A percentile compares a stretch with the other conserved stretches of the same genome.
phyloP scores from a whole-genome alignment of 2,888 invertebrate species.

The Pammene aurita region DNA sequence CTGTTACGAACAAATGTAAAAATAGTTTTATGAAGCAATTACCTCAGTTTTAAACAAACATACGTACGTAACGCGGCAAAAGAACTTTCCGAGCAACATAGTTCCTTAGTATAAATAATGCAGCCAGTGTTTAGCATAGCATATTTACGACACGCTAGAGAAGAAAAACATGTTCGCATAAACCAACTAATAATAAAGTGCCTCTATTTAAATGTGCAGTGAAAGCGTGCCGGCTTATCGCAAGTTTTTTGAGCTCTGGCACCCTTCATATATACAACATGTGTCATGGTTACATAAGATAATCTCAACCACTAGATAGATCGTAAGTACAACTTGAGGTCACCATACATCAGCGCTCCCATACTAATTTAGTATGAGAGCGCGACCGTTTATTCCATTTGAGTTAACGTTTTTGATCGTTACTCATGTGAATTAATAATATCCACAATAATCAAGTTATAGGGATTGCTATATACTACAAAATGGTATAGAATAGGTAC shows the following conservation, averaged over 20 bases:
- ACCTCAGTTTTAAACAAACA: constrained; percentile 28
- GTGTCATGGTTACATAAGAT: constrained; percentile 18
- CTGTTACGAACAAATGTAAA: not conserved
- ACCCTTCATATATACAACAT: constrained; percentile 25
- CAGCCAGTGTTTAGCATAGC: constrained; percentile 34
- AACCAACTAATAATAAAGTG: constrained; percentile 41
- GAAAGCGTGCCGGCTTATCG: constrained; percentile 20
- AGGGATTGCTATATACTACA: too few species aligned
- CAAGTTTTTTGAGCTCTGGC: constrained; percentile 28
- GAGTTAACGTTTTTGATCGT: too few species aligned
- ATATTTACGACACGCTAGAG: constrained; percentile 41
- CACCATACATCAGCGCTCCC: too few species aligned
- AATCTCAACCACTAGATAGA: too few species aligned
- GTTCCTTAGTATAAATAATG: constrained; percentile 35
- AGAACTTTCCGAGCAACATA: constrained; percentile 22
- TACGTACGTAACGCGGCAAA: constrained; percentile 6
- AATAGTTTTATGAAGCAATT: constrained; percentile 33
- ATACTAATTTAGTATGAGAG: too few species aligned
- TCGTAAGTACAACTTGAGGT: too few species aligned
- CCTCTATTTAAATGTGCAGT: constrained; percentile 37
- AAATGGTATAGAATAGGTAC: too few species aligned
- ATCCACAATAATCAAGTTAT: too few species aligned
- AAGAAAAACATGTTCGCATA: constrained; percentile 40
- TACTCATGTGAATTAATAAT: too few species aligned
- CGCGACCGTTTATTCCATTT: too few species aligned